phyloP scores from a whole-genome alignment of 2,888 invertebrate genomes.

The Erpobdella octoculata region DNA sequence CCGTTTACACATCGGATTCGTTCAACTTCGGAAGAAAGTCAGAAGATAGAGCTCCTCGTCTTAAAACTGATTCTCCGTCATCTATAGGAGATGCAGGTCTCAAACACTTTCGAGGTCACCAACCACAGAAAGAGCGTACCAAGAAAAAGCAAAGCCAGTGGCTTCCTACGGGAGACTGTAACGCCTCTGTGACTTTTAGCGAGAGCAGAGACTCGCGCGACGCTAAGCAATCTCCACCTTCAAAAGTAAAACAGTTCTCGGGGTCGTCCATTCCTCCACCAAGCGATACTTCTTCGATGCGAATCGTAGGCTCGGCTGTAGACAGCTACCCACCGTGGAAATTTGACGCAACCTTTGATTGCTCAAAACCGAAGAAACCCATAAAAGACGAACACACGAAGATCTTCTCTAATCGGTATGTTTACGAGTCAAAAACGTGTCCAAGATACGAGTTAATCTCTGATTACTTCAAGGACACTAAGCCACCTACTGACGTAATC shows the following conservation, averaged over 20 bases:
- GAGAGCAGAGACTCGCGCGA: not conserved
- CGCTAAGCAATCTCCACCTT: too few relatives aligned
- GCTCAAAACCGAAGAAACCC: too few relatives aligned
- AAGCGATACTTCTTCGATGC: not conserved
- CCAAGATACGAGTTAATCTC: conserved; percentile 15
- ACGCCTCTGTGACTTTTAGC: not conserved
- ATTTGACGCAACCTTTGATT: too few relatives aligned
- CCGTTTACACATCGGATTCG: not conserved
- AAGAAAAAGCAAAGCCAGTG: not conserved
- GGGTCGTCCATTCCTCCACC: not conserved
- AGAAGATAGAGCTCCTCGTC: too few relatives aligned
- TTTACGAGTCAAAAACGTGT: conserved; percentile 14
- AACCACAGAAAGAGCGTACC: not conserved
- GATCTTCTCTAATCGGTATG: conserved; percentile 21
- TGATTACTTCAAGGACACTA: conserved; percentile 13
- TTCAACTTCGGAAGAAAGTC: not conserved
- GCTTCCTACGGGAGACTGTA: not conserved
- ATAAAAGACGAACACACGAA: conserved; percentile 2
- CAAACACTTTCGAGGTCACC: too few relatives aligned
- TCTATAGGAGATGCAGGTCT: too few relatives aligned
- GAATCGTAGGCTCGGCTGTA: not conserved
- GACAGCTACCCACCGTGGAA: not conserved
- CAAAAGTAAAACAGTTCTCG: not conserved
- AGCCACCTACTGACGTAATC: not conserved
- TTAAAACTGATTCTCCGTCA: too few relatives aligned